Conservation (phyloP, 53 echinoderm and acorn worm species). For the Holothuria leucospilota region DNA sequence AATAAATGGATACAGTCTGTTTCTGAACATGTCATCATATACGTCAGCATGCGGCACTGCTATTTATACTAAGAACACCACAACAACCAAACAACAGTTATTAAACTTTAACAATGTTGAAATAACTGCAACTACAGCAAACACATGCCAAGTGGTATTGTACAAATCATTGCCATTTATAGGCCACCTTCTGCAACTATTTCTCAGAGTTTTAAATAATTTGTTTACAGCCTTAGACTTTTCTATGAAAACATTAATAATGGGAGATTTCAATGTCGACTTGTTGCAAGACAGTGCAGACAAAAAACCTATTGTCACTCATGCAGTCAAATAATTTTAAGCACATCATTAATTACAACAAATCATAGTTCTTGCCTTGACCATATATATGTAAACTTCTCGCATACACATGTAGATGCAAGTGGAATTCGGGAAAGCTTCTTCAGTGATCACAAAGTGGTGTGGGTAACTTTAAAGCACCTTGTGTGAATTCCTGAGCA, state of each 20-base stretch:
- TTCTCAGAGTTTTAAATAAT: too few species aligned
- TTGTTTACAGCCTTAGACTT: too few species aligned
- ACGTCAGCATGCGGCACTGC: neutral
- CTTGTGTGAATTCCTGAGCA: neutral
- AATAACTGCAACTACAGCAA: neutral
- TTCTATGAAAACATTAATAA: neutral
- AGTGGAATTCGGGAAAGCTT: constrained; percentile 12
- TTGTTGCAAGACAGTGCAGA: neutral
- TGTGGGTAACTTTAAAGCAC: constrained; percentile 1
- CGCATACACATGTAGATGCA: too few species aligned
- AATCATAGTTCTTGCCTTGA: neutral
- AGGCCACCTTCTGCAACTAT: neutral
- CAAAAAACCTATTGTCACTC: neutral
- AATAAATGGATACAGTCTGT: neutral
- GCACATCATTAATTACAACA: constrained; percentile 41
- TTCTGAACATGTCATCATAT: neutral
- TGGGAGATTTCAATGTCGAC: constrained; percentile 54
- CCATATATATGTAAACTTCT: neutral
- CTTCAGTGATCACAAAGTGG: constrained; percentile 31
- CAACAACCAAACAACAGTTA: neutral
- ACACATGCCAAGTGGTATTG: neutral
- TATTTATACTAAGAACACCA: neutral
- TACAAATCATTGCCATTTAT: constrained; percentile 33
- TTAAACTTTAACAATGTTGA: constrained; percentile 23
- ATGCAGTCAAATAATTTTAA: constrained; percentile 1